These are phyloP conservation scores for Ptilodon capucinus DNA, from an alignment of 2,888 invertebrate species.

Conservation along the genomic window DNA sequence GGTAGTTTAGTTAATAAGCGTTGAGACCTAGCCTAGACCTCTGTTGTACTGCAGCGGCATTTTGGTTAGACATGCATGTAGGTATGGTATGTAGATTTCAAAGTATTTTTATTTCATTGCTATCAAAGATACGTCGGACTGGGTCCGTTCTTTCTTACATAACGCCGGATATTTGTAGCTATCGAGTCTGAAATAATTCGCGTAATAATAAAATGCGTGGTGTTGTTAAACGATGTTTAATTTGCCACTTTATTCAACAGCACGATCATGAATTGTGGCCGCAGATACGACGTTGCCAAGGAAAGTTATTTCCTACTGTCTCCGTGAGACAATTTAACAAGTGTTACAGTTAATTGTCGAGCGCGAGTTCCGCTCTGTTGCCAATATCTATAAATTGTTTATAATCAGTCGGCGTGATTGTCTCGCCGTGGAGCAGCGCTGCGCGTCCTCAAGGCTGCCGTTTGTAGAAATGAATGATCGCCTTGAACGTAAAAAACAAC, in stretches of 20 bases:
- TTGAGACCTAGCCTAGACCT: too few relatives aligned
- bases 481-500: slow-evolving; percentile 19
- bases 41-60: too few relatives aligned
- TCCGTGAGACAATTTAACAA: slow-evolving; percentile 64
- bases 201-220: slow-evolving; percentile 21
- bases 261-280: slow-evolving; percentile 34
- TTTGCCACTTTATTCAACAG: slow-evolving; percentile 57
- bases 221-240: slow-evolving; percentile 48
- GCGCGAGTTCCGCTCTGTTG: slow-evolving; percentile 53
- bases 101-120: too few relatives aligned
- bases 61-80: too few relatives aligned
- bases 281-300: slow-evolving; percentile 55
- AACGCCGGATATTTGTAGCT: slow-evolving; percentile 1
- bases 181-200: slow-evolving; percentile 19
- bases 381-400: slow-evolving; percentile 70
- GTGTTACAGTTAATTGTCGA: slow-evolving; percentile 62
- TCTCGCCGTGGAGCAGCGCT: slow-evolving; percentile 39
- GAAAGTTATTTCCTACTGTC: slow-evolving; percentile 65
- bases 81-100: too few relatives aligned
- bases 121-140: too few relatives aligned
- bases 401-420: slow-evolving; percentile 56
- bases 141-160: not conserved
- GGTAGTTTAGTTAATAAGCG: too few relatives aligned
- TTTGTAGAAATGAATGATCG: slow-evolving; percentile 25
- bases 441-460: slow-evolving; percentile 46